phyloP scores from a whole-genome alignment of 2,113 vertebrate species.

The Dasypus novemcinctus region DNA sequence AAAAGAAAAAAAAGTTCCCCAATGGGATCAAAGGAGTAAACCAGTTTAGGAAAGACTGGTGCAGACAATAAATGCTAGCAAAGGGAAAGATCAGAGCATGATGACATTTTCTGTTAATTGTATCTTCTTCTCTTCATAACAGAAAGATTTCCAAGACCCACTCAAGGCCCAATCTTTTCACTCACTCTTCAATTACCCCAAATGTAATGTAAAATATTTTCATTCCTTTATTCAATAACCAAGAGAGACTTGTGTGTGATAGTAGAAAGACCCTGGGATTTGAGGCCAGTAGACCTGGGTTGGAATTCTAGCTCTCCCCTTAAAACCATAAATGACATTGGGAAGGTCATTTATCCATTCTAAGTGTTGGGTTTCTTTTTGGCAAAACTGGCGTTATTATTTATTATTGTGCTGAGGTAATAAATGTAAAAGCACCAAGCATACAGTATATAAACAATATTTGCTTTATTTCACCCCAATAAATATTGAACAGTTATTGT shows the following conservation, averaged over 20 bases:
- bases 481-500: constrained; percentile 11
- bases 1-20: too few species aligned
- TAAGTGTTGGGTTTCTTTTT: background rate
- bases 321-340: background rate
- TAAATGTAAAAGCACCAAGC: background rate
- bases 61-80: background rate
- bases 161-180: background rate
- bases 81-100: background rate
- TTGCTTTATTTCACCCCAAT: background rate
- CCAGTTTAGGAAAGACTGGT: constrained; percentile 7
- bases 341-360: background rate
- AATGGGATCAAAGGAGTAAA: background rate
- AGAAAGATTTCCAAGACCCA: background rate
- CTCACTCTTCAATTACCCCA: background rate
- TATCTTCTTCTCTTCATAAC: background rate
- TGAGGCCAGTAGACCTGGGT: background rate
- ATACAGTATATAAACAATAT: background rate
- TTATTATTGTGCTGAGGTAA: background rate
- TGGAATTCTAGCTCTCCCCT: background rate
- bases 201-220: background rate
- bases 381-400: background rate
- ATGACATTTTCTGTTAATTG: background rate
- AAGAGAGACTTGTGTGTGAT: background rate
- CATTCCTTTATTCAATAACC: background rate
- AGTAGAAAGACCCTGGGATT: background rate